Evolutionary conservation across 2,888 invertebrate species (phyloP), one percentile per base, ranked within the genome.

Genomic region (Aelia acuminata): DNA sequence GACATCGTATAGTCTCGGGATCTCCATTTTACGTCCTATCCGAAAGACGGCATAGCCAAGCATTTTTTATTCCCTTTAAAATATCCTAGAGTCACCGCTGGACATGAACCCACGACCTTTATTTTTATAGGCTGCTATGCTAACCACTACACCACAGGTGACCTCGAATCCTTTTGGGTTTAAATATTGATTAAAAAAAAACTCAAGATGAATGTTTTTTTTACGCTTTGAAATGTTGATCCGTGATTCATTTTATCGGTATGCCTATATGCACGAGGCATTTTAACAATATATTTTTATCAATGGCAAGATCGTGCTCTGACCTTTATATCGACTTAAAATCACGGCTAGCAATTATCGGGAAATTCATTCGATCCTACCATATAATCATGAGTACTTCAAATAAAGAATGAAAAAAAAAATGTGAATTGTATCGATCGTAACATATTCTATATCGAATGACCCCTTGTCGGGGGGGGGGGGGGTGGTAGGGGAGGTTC

Each of bases 271-370:
- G 8, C n/a, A 15, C 53, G 1, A n/a, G 53, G 11, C 53, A 53
- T 53, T 53, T n/a, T n/a, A 53, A 10, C 53, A 8, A n/a, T 53
- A 53, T 53, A n/a, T 53, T 53, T 53, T 53, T 53, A 53, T 53
- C 53, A n/a, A 53, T n/a, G 53, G 53, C 53, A 53, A n/a, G 11
- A 53, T 53, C 53, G n/a, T 53, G 53, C 11, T n/a, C 53, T 53
- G 53, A n/a, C n/a, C n/a, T n/a, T 53, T 53, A 53, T 53, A n/a
- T 53, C 53, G n/a, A n/a, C n/a, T 53, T 53, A 53, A 53, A 11
- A 53, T 53, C 53, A n/a, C n/a, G n/a, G n/a, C n/a, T 53, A n/a
- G n/a, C n/a, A 53, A n/a, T n/a, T 53, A 53, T 53, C 53, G 13
- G 8, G 20, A 20, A 53, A 53, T 22, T 53, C n/a, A 53, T 53